Conservation (phyloP, 2,113 vertebrate genomes). For the Willisornis vidua region DNA sequence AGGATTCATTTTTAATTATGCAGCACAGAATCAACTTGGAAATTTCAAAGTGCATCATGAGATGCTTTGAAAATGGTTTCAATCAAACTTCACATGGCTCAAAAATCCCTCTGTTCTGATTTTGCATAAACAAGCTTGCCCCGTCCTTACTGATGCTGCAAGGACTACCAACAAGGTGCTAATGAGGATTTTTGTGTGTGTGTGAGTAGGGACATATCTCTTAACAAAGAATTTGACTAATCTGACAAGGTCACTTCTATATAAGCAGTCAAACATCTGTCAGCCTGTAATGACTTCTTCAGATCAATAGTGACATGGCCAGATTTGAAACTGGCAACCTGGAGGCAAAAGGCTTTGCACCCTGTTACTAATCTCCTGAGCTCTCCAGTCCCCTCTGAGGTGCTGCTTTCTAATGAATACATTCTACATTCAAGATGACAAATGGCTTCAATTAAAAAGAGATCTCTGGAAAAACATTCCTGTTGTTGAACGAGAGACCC, state of each 20-base stretch:
- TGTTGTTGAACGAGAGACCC: neutral
- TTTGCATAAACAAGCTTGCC: neutral
- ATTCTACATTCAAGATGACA: constrained; percentile 58
- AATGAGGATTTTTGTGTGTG: neutral
- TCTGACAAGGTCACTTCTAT: constrained; percentile 40
- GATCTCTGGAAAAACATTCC: constrained; percentile 43
- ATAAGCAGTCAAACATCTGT: constrained; percentile 30
- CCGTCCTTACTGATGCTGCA: neutral
- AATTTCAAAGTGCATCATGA: neutral
- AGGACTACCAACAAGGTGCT: neutral
- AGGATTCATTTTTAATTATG: neutral
- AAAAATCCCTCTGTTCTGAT: neutral
- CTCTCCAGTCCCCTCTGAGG: neutral
- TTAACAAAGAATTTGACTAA: constrained; percentile 34
- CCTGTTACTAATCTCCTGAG: constrained; percentile 43
- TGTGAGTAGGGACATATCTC: neutral
- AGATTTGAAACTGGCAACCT: constrained; percentile 45
- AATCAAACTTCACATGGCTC: neutral
- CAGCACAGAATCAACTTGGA: neutral
- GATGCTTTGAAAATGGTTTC: neutral
- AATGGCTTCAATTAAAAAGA: constrained; percentile 65
- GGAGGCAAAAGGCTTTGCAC: constrained; percentile 58
- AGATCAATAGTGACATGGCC: constrained; percentile 50
- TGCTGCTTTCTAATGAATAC: constrained; percentile 55
- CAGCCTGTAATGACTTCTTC: constrained; percentile 38